A percentile compares a stretch with the other conserved stretches of the same genome.
These are phyloP conservation scores for Falco naumanni DNA, from an alignment of 2,797 vertebrate species.

Conservation along the genomic window DNA sequence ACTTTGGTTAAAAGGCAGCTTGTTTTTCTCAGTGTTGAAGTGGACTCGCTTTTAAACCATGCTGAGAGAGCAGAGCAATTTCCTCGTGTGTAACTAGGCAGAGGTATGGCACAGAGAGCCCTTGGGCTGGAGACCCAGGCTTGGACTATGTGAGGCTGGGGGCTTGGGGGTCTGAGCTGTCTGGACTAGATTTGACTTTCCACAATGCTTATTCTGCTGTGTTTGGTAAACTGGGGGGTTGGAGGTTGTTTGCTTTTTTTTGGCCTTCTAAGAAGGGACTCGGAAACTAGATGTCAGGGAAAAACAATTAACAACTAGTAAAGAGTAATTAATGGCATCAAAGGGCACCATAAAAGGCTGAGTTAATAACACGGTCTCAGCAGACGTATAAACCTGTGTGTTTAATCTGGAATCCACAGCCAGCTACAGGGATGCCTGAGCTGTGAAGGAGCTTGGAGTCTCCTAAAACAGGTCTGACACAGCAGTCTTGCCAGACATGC, in stretches of 20 bases:
- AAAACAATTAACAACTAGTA: conserved; percentile 72
- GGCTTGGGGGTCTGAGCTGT: not conserved
- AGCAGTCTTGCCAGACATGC: not conserved
- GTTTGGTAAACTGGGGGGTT: not conserved
- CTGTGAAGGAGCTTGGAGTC: not conserved
- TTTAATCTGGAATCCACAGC: conserved; percentile 33
- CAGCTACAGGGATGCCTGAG: not conserved
- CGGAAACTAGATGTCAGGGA: conserved; percentile 9
- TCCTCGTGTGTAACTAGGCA: not conserved
- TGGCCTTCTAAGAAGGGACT: not conserved
- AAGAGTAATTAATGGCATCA: conserved; percentile 72
- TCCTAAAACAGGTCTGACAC: not conserved
- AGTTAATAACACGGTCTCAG: conserved; percentile 65
- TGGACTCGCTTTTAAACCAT: not conserved
- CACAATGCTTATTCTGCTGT: not conserved
- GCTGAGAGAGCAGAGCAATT: not conserved
- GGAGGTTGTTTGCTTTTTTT: not conserved
- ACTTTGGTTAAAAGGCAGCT: not conserved
- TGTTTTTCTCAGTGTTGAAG: not conserved
- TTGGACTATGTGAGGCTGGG: not conserved
- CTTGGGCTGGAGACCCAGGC: not conserved
- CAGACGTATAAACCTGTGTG: conserved; percentile 32
- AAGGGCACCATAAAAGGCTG: conserved; percentile 55
- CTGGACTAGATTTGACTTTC: not conserved
- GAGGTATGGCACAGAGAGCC: not conserved